Evolutionary conservation across 2,888 invertebrate genomes (phyloP).

Genomic region (Caenorhabditis sp.): DNA sequence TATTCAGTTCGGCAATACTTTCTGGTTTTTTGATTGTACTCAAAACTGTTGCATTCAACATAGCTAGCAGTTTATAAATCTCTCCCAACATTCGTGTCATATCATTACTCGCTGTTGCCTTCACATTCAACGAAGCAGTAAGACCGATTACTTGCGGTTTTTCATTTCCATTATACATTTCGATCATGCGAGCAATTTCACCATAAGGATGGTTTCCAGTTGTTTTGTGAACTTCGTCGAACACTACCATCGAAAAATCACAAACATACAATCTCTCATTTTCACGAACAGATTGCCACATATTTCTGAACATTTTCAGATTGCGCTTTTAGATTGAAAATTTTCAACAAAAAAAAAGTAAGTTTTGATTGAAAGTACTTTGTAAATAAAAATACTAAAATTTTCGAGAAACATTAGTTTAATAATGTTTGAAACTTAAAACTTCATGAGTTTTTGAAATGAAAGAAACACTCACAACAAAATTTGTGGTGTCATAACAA

Average conservation of each 20-base stretch:
- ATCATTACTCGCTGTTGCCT: neutral
- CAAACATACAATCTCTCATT: slow-evolving; percentile 59
- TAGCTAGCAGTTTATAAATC: slow-evolving; percentile 40
- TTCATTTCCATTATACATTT: slow-evolving; percentile 23
- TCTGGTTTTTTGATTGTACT: slow-evolving; percentile 33
- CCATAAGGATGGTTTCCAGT: slow-evolving; percentile 41
- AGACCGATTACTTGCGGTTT: slow-evolving; percentile 43
- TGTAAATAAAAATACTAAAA: too few species aligned
- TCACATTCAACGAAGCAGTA: slow-evolving; percentile 33
- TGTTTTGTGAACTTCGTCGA: slow-evolving; percentile 67
- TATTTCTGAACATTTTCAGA: slow-evolving; percentile 46
- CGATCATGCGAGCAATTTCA: slow-evolving; percentile 22
- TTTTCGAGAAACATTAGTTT: too few species aligned
- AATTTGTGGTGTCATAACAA: slow-evolving; percentile 64
- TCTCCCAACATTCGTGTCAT: slow-evolving; percentile 11
- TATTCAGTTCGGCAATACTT: slow-evolving; percentile 32
- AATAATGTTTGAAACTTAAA: too few species aligned
- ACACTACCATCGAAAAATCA: slow-evolving; percentile 63
- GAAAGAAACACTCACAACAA: slow-evolving; percentile 53
- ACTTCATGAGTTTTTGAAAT: too few species aligned
- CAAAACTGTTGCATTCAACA: slow-evolving; percentile 27
- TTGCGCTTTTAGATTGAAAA: too few species aligned
- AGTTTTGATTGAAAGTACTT: too few species aligned
- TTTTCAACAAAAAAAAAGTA: too few species aligned
- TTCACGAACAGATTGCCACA: slow-evolving; percentile 55